Evolutionary conservation across 2,113 vertebrate species (phyloP), one percentile per base, ranked within the genome.

Genomic region (Pachypanchax playfairii): DNA sequence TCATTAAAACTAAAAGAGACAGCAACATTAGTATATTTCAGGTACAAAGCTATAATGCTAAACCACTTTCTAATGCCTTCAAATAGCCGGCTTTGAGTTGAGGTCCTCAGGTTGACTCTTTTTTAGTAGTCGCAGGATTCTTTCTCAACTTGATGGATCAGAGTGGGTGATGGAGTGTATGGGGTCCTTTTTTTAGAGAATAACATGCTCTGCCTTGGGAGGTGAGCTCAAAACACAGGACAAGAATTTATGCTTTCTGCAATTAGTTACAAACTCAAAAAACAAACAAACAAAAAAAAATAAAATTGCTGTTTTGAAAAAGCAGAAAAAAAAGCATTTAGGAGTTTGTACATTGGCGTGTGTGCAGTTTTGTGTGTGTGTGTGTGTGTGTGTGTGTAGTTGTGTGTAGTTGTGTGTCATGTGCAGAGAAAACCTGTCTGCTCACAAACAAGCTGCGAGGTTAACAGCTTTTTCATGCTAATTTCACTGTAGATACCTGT

Each of bases 311-410:
- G 57, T 14, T 14, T 12, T 3, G 31, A 59, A 46, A 51, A 17
- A 70, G 65, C 31, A 9, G 70, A 38, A 44, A 42, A 31, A 67
- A 54, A 52, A 48, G n/a, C 17, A 49, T 25, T n/a, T 47, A 42
- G 8, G 17, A 6, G 38, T n/a, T n/a, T n/a, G 38, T 17, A n/a
- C 6, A 42, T 20, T 42, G 18, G n/a, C 39, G 10, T 21, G 33
- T 24, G 4, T 38, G 18, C n/a, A n/a, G n/a, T n/a, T n/a, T n/a
- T 36, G 10, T 21, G 29, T 39, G 15, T 20, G n/a, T n/a, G n/a
- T 42, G n/a, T 18, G 10, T 21, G 33, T 24, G 4, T 38, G 18
- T 36, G 10, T 21, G 29, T 39, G 15, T 20, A 28, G 53, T 36
- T 60, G 13, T 17, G 4, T 66, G 48, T 33, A 20, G 18, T 13